Evolutionary conservation across 2,113 vertebrate species (phyloP).

Genomic region (Thymallus thymallus): DNA sequence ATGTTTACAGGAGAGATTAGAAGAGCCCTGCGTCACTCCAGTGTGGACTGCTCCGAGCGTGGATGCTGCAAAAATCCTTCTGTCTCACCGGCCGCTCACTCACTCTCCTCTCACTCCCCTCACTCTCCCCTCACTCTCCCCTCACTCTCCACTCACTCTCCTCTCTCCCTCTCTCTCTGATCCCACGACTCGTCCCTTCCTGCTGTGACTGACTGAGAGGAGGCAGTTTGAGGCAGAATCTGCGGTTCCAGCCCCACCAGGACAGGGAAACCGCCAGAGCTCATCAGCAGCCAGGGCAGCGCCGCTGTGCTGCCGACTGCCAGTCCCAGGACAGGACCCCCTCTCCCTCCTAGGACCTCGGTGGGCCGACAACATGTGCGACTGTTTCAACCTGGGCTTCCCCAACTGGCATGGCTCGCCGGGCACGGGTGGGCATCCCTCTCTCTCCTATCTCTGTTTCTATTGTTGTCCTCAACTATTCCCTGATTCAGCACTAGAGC

Average conservation of each 20-base stretch:
- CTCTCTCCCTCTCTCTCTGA: constrained; percentile 61
- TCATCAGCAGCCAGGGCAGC: constrained; percentile 39
- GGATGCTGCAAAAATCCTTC: constrained; percentile 39
- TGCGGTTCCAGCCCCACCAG: constrained; percentile 8
- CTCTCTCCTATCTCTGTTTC: constrained; percentile 34
- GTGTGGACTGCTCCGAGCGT: constrained; percentile 60
- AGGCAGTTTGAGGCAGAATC: constrained; percentile 45
- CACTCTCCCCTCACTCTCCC: no score
- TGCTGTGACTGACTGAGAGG: constrained; percentile 47
- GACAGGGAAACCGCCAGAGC: constrained; percentile 30
- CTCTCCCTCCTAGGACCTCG: constrained; percentile 37
- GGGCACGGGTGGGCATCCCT: constrained; percentile 88
- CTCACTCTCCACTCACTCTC: constrained; percentile 37
- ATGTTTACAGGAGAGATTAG: constrained; percentile 65
- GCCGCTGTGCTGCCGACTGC: not conserved
- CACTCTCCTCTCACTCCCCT: constrained; percentile 65
- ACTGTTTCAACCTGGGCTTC: constrained; percentile 98
- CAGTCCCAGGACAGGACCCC: constrained; percentile 4
- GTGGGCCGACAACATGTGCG: constrained; percentile 85
- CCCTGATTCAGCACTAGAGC: constrained; percentile 47
- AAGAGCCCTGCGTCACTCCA: constrained; percentile 64
- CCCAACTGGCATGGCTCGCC: constrained; percentile 95
- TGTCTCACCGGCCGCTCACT: constrained; percentile 8
- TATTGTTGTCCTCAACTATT: not conserved
- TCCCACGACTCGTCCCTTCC: constrained; percentile 50